Percentiles rank a stretch among this genome's conserved stretches.
Evolutionary conservation across 2,797 vertebrate species (phyloP).

Genomic region (Xiphophorus birchmanni): DNA sequence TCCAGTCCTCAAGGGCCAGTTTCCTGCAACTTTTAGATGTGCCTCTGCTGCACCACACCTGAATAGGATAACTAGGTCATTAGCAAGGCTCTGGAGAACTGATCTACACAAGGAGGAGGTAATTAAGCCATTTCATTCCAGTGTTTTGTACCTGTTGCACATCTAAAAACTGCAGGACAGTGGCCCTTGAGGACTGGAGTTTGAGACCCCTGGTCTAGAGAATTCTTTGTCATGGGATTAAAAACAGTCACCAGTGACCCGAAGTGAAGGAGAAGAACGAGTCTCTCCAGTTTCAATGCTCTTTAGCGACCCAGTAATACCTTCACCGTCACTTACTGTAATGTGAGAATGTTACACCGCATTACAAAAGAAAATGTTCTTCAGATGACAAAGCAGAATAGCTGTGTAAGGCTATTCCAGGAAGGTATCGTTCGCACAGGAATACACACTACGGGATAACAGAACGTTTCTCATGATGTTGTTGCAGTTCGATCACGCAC

Average conservation of each 20-base stretch:
- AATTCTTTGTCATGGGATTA: neutral
- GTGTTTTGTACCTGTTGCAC: too few relatives aligned
- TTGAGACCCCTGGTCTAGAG: too few relatives aligned
- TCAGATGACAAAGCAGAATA: neutral
- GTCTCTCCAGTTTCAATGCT: neutral
- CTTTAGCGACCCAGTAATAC: neutral
- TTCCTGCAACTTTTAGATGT: too few relatives aligned
- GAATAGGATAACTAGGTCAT: too few relatives aligned
- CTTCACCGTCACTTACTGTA: neutral
- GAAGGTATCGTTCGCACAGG: neutral
- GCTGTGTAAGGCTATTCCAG: neutral
- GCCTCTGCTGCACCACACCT: too few relatives aligned
- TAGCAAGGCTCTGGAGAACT: too few relatives aligned
- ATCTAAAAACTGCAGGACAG: too few relatives aligned
- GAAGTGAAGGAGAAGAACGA: neutral
- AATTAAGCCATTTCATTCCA: too few relatives aligned
- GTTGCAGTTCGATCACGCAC: neutral
- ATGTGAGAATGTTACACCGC: neutral
- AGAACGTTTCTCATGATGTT: neutral
- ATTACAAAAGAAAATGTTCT: constrained; percentile 1
- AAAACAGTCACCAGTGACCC: neutral
- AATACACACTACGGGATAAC: neutral
- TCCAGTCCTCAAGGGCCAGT: too few relatives aligned
- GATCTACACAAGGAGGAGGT: too few relatives aligned
- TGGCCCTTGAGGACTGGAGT: too few relatives aligned